Base-by-base conservation (phyloP, 1,140 invertebrate genomes). In the Orussus abietinus region DNA sequence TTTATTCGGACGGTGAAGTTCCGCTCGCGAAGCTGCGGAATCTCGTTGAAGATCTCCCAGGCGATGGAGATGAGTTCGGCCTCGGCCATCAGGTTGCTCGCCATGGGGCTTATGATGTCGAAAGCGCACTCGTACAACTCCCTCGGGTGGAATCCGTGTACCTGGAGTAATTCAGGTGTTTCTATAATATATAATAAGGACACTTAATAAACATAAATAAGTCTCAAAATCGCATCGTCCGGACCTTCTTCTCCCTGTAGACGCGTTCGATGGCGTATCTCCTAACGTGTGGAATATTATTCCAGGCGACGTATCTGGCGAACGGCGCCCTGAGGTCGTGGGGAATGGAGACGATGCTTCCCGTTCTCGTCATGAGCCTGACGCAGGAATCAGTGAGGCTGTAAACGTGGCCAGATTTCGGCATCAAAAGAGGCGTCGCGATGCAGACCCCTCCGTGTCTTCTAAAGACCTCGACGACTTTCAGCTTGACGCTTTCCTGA, bases 81-180 rank as follows among this genome's bases (percentile, higher is more conserved):
- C 69, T 96, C 92, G 10, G 85, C 78, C 62, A 93, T 77, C 5
- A 87, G 69, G 48, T 82, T 83, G 35, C 78, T 79, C 44, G 75
- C 69, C 31, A 69, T 80, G 2, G 88, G 80, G 12, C 84, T 86
- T 7, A 96, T 85, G 47, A 96, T 92, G 65, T 98, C 94, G 72
- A 96, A 96, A 3, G 89, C 88, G 72, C 90, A 94, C 69, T 96
- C 92, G 42, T 85, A 85, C 4, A 90, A 76, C 72, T 96, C 91
- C 49, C 83, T 80, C 0, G 93, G 93, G 75, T 95, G 90, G 54
- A 89, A 85, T 5, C 89, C 88, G 53, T 80, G 80, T 26, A 60
- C 57, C 69, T 72, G 22, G 1, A 47, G 44, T 42, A 25, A 12
- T 25, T n/a, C n/a, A n/a, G n/a, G n/a, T n/a, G n/a, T n/a, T n/a